Evolutionary conservation across 2,113 vertebrate species (phyloP), one percentile per base, ranked within the genome.

Genomic region (Gambusia holbrooki): DNA sequence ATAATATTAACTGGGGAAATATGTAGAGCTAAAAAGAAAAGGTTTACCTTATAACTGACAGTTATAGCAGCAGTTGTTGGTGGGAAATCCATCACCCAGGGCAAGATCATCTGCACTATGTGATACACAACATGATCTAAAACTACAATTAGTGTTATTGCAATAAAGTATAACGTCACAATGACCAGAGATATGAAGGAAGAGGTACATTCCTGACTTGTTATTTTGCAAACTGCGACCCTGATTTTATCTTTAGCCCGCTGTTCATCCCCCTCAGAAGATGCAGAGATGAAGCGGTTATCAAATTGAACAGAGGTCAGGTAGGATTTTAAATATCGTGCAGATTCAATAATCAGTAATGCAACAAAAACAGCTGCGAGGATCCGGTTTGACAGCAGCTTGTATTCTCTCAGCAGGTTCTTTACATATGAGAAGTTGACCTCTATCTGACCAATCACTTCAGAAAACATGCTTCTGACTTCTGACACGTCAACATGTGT

Each of bases 241-340:
- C 28, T 76, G 15, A 94, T 86, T 62, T 94, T 85, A 67, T 85
- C 89, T 84, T 89, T 82, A 54, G 72, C 37, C 33, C 87, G 45
- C 9, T 93, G 66, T 17, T 90, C 79, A 19, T 83, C 58, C 40
- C 85, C 87, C 74, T 79, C 84, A 4, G 83, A 80, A 1, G 1
- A 1, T 12, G 80, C 77, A n/a, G 96, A 95, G 5, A 94, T 81
- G 8, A 94, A 93, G 35, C 87, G 42, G 10, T 97, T 99, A 87
- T 98, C 97, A 71, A 99, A 99, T 22, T 3, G 73, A 28, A 96
- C 84, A 37, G 95, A 87, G 0, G 95, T 96, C 85, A 99, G 92
- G 29, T 97, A 99, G 2, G 87, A 93, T 73, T 94, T 95, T 62
- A 99, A 83, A 80, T 98, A 99, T 71, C 92, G 90, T 4, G 79